phyloP scores from a whole-genome alignment of 2,113 vertebrate species.

The human (Homo sapiens) region GRCh38 chrX:148973001-148973500 shows the following conservation, averaged over 20 bases:
- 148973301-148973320: not conserved
- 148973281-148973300: not conserved
- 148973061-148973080: too few relatives aligned
- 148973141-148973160: too few relatives aligned
- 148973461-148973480: slow-evolving; percentile 94
- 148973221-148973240: not conserved
- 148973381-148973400: not conserved
- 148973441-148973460: slow-evolving; percentile 67
- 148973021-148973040: too few relatives aligned
- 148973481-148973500: slow-evolving; percentile 98
- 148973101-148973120: too few relatives aligned
- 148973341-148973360: not conserved
- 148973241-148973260: not conserved
- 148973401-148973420: not conserved
- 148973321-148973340: not conserved
- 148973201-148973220: not conserved
- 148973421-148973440: slow-evolving; percentile 55
- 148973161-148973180: not conserved
- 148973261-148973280: not conserved
- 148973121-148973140: too few relatives aligned
- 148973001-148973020: too few relatives aligned
- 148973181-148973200: not conserved
- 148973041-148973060: too few relatives aligned
- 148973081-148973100: too few relatives aligned
- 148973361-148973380: not conserved